Conservation (phyloP, 2,888 invertebrate species). For the Cataglyphis rosenhaueri region DNA sequence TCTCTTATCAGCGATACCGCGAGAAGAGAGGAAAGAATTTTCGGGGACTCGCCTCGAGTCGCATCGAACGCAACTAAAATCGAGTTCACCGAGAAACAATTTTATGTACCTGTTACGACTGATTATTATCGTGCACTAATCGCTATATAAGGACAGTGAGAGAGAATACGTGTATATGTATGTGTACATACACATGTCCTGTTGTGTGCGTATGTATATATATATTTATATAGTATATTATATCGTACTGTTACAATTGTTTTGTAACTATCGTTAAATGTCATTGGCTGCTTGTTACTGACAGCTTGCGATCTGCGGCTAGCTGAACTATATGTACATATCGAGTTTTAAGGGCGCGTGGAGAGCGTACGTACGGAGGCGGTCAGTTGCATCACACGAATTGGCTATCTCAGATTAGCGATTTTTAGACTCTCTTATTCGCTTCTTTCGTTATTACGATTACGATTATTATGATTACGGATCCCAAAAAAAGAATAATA, state of each 20-base stretch:
- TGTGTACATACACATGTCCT: constrained; percentile 55
- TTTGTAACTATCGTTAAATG: constrained; percentile 73
- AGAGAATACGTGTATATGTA: constrained; percentile 57
- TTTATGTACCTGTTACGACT: constrained; percentile 71
- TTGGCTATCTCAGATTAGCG: not conserved
- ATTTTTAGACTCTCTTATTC: not conserved
- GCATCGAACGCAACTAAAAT: constrained; percentile 45
- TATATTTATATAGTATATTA: constrained; percentile 57
- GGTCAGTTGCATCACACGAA: not conserved
- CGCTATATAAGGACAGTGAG: constrained; percentile 53
- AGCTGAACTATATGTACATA: constrained; percentile 67
- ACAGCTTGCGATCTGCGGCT: constrained; percentile 62
- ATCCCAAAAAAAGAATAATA: not conserved
- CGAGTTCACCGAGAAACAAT: constrained; percentile 51
- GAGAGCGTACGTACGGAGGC: not conserved
- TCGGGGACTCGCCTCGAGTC: constrained; percentile 10
- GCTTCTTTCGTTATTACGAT: not conserved
- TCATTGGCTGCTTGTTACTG: constrained; percentile 71
- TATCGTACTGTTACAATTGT: constrained; percentile 63
- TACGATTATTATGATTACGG: not conserved
- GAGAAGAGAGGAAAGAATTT: not conserved
- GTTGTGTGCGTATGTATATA: constrained; percentile 40
- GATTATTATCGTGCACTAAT: constrained; percentile 62
- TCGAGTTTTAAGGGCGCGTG: constrained; percentile 59
- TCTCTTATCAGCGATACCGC: not conserved